Percentiles rank a stretch among this genome's conserved stretches.
phyloP scores from a whole-genome alignment of 2,888 invertebrate species.

The Arenicola marina region DNA sequence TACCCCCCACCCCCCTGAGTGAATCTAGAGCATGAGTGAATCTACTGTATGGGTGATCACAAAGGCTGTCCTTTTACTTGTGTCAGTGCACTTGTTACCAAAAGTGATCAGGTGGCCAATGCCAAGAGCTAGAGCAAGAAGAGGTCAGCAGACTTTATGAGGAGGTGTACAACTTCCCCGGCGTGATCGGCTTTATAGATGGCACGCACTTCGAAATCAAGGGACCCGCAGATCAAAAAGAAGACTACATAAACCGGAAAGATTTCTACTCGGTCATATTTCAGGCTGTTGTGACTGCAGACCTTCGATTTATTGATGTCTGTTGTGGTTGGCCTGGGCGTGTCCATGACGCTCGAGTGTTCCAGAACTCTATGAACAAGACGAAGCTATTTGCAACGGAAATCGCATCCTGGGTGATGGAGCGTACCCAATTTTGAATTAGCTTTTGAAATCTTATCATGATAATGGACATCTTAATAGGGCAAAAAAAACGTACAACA shows the following conservation, averaged over 20 bases:
- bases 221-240: neutral
- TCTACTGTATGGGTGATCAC: too few relatives aligned
- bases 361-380: neutral
- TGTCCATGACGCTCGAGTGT: constrained; percentile 10
- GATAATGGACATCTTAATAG: constrained; percentile 19
- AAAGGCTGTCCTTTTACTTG: too few relatives aligned
- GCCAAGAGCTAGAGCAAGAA: neutral
- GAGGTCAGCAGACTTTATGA: neutral
- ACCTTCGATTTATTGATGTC: constrained; percentile 7
- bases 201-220: too few relatives aligned
- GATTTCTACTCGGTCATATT: neutral
- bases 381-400: neutral
- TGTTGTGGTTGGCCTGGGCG: constrained; percentile 11
- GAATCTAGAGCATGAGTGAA: too few relatives aligned
- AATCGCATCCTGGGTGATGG: constrained; percentile 18
- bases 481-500: constrained; percentile 15
- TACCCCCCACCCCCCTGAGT: too few relatives aligned
- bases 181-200: constrained; percentile 1
- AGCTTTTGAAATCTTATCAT: constrained; percentile 19
- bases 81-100: too few relatives aligned
- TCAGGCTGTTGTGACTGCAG: neutral
- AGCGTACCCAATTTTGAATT: constrained; percentile 14
- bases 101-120: neutral
- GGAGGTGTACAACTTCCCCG: neutral
- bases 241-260: neutral